A percentile compares a stretch with the other conserved stretches of the same genome.
Evolutionary conservation across 1,140 invertebrate species (phyloP).

Genomic region (Achatina immaculata): DNA sequence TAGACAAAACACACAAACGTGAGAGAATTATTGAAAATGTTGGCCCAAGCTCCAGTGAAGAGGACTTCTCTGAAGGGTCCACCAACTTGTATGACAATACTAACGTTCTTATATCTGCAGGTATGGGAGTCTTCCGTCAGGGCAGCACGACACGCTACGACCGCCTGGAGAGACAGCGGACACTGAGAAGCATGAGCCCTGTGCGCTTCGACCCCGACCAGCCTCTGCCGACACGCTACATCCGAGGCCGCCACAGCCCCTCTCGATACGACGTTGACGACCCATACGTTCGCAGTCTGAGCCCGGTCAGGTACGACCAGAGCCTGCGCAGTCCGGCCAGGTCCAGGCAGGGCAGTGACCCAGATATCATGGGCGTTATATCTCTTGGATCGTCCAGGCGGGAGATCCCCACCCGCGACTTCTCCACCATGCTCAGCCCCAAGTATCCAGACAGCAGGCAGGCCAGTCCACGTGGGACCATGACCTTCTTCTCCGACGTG

Average conservation of each 20-base stretch:
- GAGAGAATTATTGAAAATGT: too few species aligned
- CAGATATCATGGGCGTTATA: conserved; percentile 58
- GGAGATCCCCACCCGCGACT: conserved; percentile 51
- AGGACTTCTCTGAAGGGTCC: too few species aligned
- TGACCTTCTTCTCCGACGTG: conserved; percentile 61
- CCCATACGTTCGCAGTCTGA: conserved; percentile 47
- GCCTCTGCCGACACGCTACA: conserved; percentile 10
- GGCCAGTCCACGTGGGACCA: conserved; percentile 56
- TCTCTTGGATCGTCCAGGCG: conserved; percentile 49
- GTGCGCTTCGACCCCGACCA: conserved; percentile 42
- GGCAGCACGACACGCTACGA: conserved; percentile 20
- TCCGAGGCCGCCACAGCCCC: conserved; percentile 51
- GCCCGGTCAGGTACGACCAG: conserved; percentile 57
- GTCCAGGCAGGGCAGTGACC: conserved; percentile 60
- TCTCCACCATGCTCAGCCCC: conserved; percentile 56
- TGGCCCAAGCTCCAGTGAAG: too few species aligned
- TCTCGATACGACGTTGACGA: conserved; percentile 59
- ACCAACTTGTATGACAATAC: too few species aligned
- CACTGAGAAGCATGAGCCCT: conserved; percentile 55
- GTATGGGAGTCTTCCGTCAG: conserved; percentile 38
- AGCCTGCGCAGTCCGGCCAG: conserved; percentile 55
- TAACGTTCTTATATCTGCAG: too few species aligned
- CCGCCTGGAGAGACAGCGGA: conserved; percentile 42
- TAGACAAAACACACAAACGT: too few species aligned
- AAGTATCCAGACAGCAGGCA: conserved; percentile 58